These are phyloP conservation scores for Netelia fuscicornis DNA, from an alignment of 2,888 invertebrate genomes.

Conservation along the genomic window DNA sequence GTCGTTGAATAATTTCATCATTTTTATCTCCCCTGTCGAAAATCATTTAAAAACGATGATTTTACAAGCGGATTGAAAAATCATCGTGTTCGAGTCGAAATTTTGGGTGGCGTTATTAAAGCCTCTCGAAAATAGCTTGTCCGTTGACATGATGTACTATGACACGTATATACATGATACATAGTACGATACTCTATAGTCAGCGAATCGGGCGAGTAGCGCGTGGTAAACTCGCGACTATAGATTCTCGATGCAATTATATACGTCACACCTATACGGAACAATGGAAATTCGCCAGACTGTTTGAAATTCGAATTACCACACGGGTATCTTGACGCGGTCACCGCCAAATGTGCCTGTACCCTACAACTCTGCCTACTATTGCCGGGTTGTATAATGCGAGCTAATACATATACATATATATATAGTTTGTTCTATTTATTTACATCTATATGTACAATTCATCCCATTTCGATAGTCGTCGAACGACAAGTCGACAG, in stretches of 20 bases:
- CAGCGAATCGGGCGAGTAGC: background rate
- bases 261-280: constrained; percentile 72
- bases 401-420: background rate
- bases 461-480: background rate
- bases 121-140: no score
- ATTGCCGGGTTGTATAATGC: background rate
- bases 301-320: constrained; percentile 83
- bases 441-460: background rate
- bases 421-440: background rate
- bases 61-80: background rate
- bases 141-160: background rate
- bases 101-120: no score
- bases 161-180: background rate
- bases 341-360: constrained; percentile 72
- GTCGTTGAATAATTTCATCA: background rate
- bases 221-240: background rate
- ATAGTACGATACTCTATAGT: background rate
- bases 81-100: background rate
- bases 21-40: background rate
- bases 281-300: constrained; percentile 82
- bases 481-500: background rate
- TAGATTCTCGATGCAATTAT: constrained; percentile 77
- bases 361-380: background rate
- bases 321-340: constrained; percentile 79
- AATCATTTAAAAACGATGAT: no score